Conservation (phyloP, 1,140 invertebrate genomes). For the Zelostemma sp. region DNA sequence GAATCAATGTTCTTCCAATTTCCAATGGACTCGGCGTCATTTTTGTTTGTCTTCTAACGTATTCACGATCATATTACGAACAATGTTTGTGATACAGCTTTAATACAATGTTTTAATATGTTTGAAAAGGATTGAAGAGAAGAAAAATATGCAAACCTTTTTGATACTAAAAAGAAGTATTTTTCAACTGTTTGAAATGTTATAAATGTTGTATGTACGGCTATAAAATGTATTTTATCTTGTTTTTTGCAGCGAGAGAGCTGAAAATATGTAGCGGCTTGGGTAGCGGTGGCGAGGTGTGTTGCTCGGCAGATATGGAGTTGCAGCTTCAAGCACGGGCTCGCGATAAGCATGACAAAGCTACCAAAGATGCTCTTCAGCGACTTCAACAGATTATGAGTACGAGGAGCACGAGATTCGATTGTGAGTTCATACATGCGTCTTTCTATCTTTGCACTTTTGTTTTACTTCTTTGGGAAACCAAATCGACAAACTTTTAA, state of each 20-base stretch:
- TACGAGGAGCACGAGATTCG: constrained; percentile 61
- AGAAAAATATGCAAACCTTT: too few relatives aligned
- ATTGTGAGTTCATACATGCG: constrained; percentile 56
- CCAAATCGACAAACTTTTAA: too few relatives aligned
- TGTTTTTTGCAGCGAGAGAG: constrained; percentile 61
- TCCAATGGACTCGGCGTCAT: constrained; percentile 5
- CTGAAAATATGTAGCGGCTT: constrained; percentile 65
- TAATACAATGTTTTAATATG: too few relatives aligned
- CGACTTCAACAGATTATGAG: constrained; percentile 61
- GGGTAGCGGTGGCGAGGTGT: constrained; percentile 66
- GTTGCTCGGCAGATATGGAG: constrained; percentile 68
- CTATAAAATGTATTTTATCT: neutral
- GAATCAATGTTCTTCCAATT: constrained; percentile 5
- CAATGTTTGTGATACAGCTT: neutral
- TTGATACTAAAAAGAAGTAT: too few relatives aligned
- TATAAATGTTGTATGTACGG: neutral
- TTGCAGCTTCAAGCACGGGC: constrained; percentile 62
- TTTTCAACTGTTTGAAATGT: too few relatives aligned
- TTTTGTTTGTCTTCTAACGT: constrained; percentile 15
- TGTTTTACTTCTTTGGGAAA: too few relatives aligned
- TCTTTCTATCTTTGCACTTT: too few relatives aligned
- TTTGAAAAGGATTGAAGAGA: too few relatives aligned
- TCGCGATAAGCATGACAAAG: constrained; percentile 66
- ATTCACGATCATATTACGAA: constrained; percentile 12
- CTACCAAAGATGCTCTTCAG: constrained; percentile 63